Base-by-base conservation (phyloP, 92 coral and sea anemone genomes). In the Anthopleura xanthogrammica region DNA sequence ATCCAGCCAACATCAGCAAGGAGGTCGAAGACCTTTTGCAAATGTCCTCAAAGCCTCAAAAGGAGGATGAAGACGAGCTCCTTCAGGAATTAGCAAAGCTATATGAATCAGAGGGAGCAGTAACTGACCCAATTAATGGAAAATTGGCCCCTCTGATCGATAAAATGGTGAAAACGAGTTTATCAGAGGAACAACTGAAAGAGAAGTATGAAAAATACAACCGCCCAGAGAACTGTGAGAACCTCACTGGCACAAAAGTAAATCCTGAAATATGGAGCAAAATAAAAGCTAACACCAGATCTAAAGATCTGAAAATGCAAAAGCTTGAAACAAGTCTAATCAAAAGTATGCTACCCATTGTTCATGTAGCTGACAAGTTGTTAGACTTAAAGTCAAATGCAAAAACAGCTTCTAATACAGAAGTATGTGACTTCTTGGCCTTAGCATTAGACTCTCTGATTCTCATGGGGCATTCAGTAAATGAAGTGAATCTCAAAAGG, bases 251-350 rank as follows among this genome's bases (percentile, higher is more conserved):
- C 43, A 83, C 84, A 22, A 78, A 82, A 52, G 90, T 77, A 4
- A 87, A 88, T 66, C 82, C 87, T 40, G 91, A 88, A 73, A 83
- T 88, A 50, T 83, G 88, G 86, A 75, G 82, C 64, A 83, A 88
- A 74, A 36, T 88, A 17, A 57, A 54, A 42, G 16, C 88, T 5
- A 68, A 83, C 55, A 84, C 88, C 13, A 73, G 85, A 22, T 88
- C 87, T 23, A 52, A 79, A n/a, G 87, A 87, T 52, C 77, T 83
- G 4, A 65, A 74, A 78, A 87, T 83, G 90, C 90, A 81, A 54
- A 87, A 87, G 65, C 73, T 87, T 41, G 87, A 78, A 82, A 60
- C 81, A 65, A 77, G 80, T 75, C 64, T 84, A 24, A 79, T 88
- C 41, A 84, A 84, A 79, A 77, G 80, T 48, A 84, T 84, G 88